A percentile compares a stretch with the other conserved stretches of the same genome.
phyloP scores from a whole-genome alignment of 2,113 vertebrate genomes.

The Sceloporus undulatus region DNA sequence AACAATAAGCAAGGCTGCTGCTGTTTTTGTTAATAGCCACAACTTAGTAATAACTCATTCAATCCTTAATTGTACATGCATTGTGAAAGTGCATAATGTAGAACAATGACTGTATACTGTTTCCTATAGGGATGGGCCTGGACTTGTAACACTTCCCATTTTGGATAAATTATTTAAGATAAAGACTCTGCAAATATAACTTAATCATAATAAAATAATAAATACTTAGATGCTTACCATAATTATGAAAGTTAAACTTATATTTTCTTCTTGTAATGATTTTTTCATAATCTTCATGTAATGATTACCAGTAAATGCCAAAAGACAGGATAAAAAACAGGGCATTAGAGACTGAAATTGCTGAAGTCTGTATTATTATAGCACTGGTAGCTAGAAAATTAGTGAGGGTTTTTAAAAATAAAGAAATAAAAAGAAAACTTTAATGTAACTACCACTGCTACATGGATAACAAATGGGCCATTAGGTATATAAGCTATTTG shows the following conservation, averaged over 20 bases:
- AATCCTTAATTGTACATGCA: background rate
- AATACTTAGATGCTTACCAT: background rate
- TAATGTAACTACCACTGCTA: conserved; percentile 24
- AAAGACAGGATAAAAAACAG: conserved; percentile 8
- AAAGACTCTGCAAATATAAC: background rate
- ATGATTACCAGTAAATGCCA: conserved; percentile 16
- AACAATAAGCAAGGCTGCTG: background rate
- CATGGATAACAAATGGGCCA: conserved; percentile 34
- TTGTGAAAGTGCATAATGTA: background rate
- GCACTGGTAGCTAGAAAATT: conserved; percentile 13
- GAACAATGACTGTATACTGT: background rate
- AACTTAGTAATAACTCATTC: background rate
- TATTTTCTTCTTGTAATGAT: background rate
- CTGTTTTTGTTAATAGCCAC: background rate
- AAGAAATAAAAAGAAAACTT: background rate
- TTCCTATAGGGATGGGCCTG: background rate
- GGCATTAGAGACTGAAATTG: conserved; percentile 6
- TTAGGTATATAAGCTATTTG: conserved; percentile 30
- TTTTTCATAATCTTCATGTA: background rate
- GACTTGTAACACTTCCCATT: background rate
- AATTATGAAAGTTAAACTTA: background rate
- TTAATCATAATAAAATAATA: conserved; percentile 1
- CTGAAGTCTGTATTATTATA: conserved; percentile 23
- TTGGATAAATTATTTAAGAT: background rate
- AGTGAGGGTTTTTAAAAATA: conserved; percentile 4